Evolutionary conservation across 1,140 invertebrate species (phyloP).

Genomic region (Gonioctena quinquepunctata): DNA sequence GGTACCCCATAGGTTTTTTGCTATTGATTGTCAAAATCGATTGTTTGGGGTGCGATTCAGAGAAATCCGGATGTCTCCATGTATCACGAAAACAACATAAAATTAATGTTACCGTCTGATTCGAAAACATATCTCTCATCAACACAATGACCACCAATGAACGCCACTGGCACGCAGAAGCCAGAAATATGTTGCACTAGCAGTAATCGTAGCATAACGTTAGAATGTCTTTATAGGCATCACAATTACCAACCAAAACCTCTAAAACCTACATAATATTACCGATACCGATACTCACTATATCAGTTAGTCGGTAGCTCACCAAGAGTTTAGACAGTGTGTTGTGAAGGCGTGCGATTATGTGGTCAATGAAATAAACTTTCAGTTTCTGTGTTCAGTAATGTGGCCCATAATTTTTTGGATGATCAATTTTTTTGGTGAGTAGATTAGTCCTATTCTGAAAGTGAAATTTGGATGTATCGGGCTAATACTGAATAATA

Average conservation of each 20-base stretch:
- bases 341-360: background rate
- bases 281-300: background rate
- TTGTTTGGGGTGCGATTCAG: no score
- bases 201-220: constrained; percentile 1
- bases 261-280: background rate
- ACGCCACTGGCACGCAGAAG: background rate
- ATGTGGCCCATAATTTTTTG: background rate
- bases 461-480: background rate
- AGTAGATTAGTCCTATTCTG: background rate
- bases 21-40: no score
- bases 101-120: no score
- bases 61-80: no score
- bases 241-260: background rate
- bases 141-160: background rate
- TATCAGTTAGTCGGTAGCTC: background rate
- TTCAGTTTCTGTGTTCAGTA: background rate
- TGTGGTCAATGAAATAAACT: background rate
- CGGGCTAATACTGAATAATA: no score
- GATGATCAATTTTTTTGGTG: constrained; percentile 3
- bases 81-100: no score
- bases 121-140: no score
- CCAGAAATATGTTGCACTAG: constrained; percentile 6
- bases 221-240: constrained; percentile 12
- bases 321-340: background rate
- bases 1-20: no score